Base-by-base conservation (phyloP, 2,888 invertebrate genomes). In the Ormyrus labotus region DNA sequence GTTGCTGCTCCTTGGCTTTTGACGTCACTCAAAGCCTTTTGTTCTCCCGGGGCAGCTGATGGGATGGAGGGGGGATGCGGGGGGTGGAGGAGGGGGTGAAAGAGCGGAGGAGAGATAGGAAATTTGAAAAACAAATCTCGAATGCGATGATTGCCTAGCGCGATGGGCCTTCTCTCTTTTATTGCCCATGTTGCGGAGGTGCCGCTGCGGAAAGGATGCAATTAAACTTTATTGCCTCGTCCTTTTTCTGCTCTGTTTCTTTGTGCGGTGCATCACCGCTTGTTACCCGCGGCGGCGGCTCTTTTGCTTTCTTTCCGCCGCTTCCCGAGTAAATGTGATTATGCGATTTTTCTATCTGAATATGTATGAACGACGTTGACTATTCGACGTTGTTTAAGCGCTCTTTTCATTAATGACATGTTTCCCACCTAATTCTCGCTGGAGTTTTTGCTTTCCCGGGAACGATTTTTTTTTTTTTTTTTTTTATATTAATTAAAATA, bases 71-170 rank as follows among this genome's bases (percentile, higher is more conserved):
- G 5, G 51, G 10, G 11, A 48, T 50, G 10, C 1, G 34, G 11
- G n/a, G 5, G 51, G 10, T 5, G 4, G 2, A 6, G 9, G 19
- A 10, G 47, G 10, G 55, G 10, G 55, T 5, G 5, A 47, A 6
- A n/a, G n/a, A 11, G 55, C 11, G 63, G 47, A n/a, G 47, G 8
- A 34, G 34, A 45, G 13, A 34, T 10, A 34, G 47, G 19, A 65
- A 76, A 76, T 76, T 76, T 69, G 55, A 76, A 69, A 69, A 69
- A 76, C 76, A 76, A 76, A 76, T 76, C 48, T 48, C 61, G 61
- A 65, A 60, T 47, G 64, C 64, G 55, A 63, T 53, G 34, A 61
- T 51, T 55, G 64, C 19, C 50, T 3, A 2, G 19, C 8, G 10
- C 19, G 11, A 47, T n/a, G 58, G 5, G 53, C 63, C 10, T 19